phyloP scores from a whole-genome alignment of 37 sponge, comb jelly and placozoan species.

The Chondrilla cf. caribensis region DNA sequence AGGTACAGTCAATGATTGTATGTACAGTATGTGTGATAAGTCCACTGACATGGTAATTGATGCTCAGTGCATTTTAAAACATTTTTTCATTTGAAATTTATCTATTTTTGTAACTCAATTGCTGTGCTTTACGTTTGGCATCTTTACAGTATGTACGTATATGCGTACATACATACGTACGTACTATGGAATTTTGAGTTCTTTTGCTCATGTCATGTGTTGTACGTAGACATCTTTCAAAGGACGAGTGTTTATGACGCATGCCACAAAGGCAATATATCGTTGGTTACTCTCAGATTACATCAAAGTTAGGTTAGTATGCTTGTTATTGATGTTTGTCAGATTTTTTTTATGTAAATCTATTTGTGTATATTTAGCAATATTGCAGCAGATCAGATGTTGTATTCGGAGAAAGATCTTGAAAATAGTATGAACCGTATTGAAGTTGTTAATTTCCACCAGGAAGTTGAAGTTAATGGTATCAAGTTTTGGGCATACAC shows the following conservation, averaged over 20 bases:
- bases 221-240: slow-evolving; percentile 93
- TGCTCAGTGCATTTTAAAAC: too few relatives aligned
- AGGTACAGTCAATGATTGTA: slow-evolving; percentile 40
- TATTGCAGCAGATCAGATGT: slow-evolving; percentile 87
- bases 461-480: slow-evolving; percentile 95
- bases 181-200: background rate
- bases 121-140: too few relatives aligned
- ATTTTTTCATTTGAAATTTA: too few relatives aligned
- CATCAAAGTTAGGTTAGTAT: slow-evolving; percentile 92
- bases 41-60: background rate
- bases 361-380: slow-evolving; percentile 48
- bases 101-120: too few relatives aligned
- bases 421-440: slow-evolving; percentile 96
- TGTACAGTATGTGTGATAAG: slow-evolving; percentile 1
- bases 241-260: slow-evolving; percentile 98
- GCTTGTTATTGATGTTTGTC: background rate
- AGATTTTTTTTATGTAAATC: background rate
- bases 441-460: slow-evolving; percentile 95
- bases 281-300: slow-evolving; percentile 98
- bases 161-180: background rate
- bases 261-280: slow-evolving; percentile 98
- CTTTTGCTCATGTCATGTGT: background rate
- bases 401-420: slow-evolving; percentile 95
- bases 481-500: slow-evolving; percentile 94
- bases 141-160: too few relatives aligned